Evolutionary conservation across 2,113 vertebrate genomes (phyloP).

Genomic region (Ceuthmochares aereus): DNA sequence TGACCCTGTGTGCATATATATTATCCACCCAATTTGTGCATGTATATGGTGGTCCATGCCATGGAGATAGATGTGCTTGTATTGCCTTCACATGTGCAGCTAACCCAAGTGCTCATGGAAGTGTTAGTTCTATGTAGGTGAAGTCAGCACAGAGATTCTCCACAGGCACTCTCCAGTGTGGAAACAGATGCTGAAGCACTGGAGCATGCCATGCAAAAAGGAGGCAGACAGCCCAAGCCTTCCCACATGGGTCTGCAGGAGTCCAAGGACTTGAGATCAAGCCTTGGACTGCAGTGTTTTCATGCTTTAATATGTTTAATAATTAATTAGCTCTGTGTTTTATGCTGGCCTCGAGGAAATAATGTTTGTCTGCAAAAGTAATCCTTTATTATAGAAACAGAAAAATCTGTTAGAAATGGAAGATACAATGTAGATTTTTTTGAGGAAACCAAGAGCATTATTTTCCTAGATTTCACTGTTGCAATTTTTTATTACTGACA

Average conservation of each 20-base stretch:
- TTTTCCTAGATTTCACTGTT: background rate
- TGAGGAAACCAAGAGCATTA: background rate
- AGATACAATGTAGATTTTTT: background rate
- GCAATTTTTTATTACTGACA: background rate
- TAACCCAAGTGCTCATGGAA: rapidly evolving
- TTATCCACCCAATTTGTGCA: background rate
- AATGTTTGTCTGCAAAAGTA: background rate
- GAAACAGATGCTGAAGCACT: background rate
- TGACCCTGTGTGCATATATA: background rate
- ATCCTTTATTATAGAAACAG: background rate
- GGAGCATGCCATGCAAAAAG: background rate
- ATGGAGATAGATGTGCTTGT: background rate
- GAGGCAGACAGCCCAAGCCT: background rate
- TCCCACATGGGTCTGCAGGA: rapidly evolving
- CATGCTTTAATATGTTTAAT: background rate
- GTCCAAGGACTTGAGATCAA: background rate
- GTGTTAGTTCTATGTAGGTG: background rate
- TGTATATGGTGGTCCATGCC: rapidly evolving
- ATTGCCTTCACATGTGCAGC: background rate
- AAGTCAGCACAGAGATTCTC: background rate
- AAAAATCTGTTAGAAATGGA: background rate
- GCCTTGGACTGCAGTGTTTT: background rate
- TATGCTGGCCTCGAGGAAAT: background rate
- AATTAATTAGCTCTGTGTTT: background rate
- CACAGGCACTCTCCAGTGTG: background rate